These are phyloP conservation scores for Clarias macrocephalus DNA, from an alignment of 2,113 vertebrate species.

Conservation along the genomic window DNA sequence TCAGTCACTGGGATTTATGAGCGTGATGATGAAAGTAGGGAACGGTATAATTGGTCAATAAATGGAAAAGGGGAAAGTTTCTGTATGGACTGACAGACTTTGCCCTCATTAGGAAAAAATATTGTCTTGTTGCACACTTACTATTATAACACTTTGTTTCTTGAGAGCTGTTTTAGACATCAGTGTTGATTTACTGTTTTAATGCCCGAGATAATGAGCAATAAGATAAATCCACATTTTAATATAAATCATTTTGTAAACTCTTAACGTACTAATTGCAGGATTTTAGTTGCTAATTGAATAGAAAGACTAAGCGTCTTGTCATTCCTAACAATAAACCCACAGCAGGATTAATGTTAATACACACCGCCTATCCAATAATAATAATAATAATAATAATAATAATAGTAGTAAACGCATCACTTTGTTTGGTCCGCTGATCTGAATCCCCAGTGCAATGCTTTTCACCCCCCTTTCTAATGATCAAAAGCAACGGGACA, in stretches of 20 bases:
- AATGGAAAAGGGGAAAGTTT: conserved; percentile 9
- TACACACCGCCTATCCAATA: not conserved
- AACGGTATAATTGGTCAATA: conserved; percentile 37
- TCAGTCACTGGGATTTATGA: conserved; percentile 42
- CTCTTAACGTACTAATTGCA: not conserved
- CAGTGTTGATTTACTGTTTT: not conserved
- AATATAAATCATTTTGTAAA: not conserved
- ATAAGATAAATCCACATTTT: not conserved
- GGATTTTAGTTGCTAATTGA: not conserved
- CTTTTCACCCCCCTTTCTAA: not conserved
- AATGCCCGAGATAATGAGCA: not conserved
- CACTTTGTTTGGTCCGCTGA: not conserved
- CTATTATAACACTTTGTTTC: not conserved
- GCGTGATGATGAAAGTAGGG: conserved; percentile 37
- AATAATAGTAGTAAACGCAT: no score
- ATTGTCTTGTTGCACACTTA: not conserved
- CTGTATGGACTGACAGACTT: not conserved
- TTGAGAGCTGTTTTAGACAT: not conserved
- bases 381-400: no score
- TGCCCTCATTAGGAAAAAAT: not conserved
- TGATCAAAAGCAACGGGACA: not conserved
- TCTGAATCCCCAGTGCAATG: not conserved
- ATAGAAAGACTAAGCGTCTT: not conserved
- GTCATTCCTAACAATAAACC: not conserved
- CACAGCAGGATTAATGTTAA: not conserved